These are phyloP conservation scores for Philotrypesis tridentata DNA, from an alignment of 1,140 invertebrate genomes.

Conservation along the genomic window DNA sequence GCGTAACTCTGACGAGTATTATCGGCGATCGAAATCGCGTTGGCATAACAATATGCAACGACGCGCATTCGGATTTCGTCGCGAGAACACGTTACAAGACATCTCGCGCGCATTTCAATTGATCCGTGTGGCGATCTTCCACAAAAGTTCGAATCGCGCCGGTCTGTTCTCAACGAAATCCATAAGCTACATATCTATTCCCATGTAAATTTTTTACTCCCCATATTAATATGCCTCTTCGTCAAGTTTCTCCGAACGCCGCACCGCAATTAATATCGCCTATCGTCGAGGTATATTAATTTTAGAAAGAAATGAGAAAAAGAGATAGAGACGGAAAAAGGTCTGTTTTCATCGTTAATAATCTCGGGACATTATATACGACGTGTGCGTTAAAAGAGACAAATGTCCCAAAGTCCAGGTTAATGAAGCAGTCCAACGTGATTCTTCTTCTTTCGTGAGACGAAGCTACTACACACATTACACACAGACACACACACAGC, in stretches of 20 bases:
- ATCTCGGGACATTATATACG: neutral
- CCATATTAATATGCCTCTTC: neutral
- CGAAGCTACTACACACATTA: neutral
- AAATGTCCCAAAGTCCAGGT: conserved; percentile 50
- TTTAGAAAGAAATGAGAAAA: neutral
- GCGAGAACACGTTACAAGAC: neutral
- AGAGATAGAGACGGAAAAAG: neutral
- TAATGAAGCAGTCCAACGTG: conserved; percentile 55
- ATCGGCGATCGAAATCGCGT: neutral
- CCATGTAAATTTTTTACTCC: neutral
- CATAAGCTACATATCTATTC: neutral
- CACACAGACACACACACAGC: too few species aligned
- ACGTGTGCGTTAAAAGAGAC: conserved; percentile 2
- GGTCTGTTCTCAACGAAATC: neutral
- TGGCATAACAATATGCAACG: neutral
- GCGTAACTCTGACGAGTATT: conserved; percentile 21
- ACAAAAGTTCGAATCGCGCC: neutral
- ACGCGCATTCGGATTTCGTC: neutral
- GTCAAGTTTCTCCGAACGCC: neutral
- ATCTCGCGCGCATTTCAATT: neutral
- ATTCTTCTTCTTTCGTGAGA: conserved; percentile 59
- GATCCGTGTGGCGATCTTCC: too few species aligned
- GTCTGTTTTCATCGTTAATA: neutral
- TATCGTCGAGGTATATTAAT: neutral
- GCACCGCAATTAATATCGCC: neutral